phyloP scores from a whole-genome alignment of 1,140 invertebrate genomes.

The Hormaphis cornu region DNA sequence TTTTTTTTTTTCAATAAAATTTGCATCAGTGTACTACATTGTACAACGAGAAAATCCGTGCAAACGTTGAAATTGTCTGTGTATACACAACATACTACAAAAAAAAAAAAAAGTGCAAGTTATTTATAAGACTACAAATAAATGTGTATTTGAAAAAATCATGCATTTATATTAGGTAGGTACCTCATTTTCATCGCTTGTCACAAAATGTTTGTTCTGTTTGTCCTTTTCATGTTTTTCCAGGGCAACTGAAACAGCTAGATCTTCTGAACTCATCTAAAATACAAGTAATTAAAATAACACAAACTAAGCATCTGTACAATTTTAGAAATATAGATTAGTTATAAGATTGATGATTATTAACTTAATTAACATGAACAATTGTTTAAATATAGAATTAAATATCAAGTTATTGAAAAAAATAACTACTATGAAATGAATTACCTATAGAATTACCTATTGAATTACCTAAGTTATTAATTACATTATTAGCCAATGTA shows the following conservation, averaged over 20 bases:
- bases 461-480: no score
- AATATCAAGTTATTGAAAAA: no score
- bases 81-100: no score
- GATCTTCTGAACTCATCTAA: slow-evolving; percentile 37
- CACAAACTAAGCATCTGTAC: not conserved
- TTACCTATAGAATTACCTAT: no score
- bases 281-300: not conserved
- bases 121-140: not conserved
- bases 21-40: not conserved
- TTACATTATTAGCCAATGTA: no score
- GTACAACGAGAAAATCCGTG: not conserved
- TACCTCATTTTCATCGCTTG: not conserved
- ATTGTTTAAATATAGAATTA: no score
- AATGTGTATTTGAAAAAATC: not conserved
- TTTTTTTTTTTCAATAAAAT: not conserved
- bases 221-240: slow-evolving; percentile 37
- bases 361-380: no score
- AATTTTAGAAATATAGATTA: no score
- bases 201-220: slow-evolving; percentile 34
- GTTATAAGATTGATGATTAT: no score
- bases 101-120: not conserved
- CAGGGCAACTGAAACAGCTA: slow-evolving; percentile 36
- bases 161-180: not conserved
- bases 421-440: no score
- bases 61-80: not conserved